Evolutionary conservation across 2,797 vertebrate species (phyloP).

Genomic region (Cirrhinus molitorella): DNA sequence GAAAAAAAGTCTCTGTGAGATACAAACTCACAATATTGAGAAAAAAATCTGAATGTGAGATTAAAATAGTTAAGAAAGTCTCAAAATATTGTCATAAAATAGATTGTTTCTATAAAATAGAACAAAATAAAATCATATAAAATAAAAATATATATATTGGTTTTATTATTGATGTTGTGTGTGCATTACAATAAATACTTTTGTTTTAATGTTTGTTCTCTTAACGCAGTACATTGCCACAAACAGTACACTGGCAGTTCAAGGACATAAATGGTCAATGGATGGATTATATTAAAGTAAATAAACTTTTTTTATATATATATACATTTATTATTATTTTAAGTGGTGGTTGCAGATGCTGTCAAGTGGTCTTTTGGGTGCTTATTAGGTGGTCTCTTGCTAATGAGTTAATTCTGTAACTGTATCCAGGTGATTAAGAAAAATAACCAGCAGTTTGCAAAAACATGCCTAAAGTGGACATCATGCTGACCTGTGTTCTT

Average conservation of each 20-base stretch:
- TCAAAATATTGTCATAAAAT: background rate
- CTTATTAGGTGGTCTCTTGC: background rate
- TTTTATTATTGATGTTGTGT: background rate
- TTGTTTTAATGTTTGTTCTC: background rate
- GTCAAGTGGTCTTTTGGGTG: background rate
- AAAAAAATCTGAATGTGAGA: background rate
- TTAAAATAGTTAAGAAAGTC: background rate
- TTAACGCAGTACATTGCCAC: constrained; percentile 50
- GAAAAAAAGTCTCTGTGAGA: no score
- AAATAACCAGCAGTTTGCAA: background rate
- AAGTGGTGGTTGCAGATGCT: background rate
- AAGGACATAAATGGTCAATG: constrained; percentile 64
- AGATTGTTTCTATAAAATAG: background rate
- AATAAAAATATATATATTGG: no score
- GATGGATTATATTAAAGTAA: constrained; percentile 69
- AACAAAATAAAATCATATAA: background rate
- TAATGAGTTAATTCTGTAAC: background rate
- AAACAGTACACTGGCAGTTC: constrained; percentile 71
- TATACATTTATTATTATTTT: background rate
- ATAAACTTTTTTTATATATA: background rate
- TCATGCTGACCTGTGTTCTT: background rate
- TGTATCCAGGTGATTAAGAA: background rate
- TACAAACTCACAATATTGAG: no score
- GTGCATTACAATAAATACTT: background rate
- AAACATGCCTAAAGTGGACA: background rate